phyloP scores from a whole-genome alignment of 1,140 invertebrate species.

The Pentalonia nigronervosa region DNA sequence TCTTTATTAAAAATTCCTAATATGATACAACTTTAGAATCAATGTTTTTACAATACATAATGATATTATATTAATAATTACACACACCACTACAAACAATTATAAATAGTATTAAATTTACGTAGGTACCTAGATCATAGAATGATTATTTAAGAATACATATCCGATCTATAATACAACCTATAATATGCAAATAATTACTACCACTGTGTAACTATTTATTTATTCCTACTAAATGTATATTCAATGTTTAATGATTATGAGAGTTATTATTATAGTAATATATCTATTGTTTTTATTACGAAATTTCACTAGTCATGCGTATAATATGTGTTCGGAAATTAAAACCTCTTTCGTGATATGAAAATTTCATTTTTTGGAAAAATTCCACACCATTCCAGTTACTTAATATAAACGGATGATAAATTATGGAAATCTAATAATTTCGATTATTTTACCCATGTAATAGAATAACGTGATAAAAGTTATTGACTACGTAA shows the following conservation, averaged over 20 bases:
- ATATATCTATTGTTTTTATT: not conserved
- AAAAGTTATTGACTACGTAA: not conserved
- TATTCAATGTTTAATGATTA: too few species aligned
- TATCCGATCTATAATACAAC: too few species aligned
- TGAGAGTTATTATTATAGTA: too few species aligned
- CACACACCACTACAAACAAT: too few species aligned
- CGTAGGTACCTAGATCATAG: too few species aligned
- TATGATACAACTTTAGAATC: not conserved
- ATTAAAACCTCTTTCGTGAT: not conserved
- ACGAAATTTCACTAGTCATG: not conserved
- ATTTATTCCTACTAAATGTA: too few species aligned
- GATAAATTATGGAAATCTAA: not conserved
- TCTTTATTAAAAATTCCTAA: not conserved
- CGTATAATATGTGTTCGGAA: not conserved
- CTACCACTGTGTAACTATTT: not conserved
- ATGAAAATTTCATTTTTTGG: not conserved
- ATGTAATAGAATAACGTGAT: not conserved
- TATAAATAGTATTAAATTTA: too few species aligned
- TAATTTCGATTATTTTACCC: not conserved
- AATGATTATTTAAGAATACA: too few species aligned
- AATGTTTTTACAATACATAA: not conserved
- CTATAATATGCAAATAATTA: not conserved
- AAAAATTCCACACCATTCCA: not conserved
- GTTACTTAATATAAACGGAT: not conserved
- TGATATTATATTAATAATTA: not conserved